Percentiles rank a stretch among this genome's conserved stretches.
Evolutionary conservation across 2,888 invertebrate genomes (phyloP).

Genomic region (Dermolepida albohirtum): DNA sequence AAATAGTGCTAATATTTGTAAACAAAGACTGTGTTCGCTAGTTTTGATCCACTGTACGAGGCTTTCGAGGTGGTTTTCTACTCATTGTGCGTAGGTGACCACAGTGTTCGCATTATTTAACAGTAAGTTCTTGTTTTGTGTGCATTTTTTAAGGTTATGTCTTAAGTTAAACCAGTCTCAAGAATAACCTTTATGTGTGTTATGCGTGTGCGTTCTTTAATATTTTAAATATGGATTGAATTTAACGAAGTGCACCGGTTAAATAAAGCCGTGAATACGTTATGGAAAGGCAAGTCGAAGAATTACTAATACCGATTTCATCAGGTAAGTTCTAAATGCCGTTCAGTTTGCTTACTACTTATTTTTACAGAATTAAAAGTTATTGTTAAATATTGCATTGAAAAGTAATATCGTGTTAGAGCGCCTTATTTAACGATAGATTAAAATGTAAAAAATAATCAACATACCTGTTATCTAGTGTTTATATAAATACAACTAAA

Average conservation of each 20-base stretch:
- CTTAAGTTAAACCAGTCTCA: slow-evolving; percentile 1
- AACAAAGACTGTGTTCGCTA: slow-evolving; percentile 28
- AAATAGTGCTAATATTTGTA: slow-evolving; percentile 37
- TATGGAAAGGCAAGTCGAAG: slow-evolving; percentile 50
- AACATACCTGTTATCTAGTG: slow-evolving; percentile 25
- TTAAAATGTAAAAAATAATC: slow-evolving; percentile 20
- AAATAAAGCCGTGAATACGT: slow-evolving; percentile 14
- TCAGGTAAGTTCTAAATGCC: slow-evolving; percentile 57
- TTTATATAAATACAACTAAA: slow-evolving; percentile 16
- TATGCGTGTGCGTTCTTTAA: slow-evolving; percentile 44
- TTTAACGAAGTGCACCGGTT: slow-evolving; percentile 20
- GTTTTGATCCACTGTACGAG: slow-evolving; percentile 23
- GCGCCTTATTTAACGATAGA: slow-evolving; percentile 3
- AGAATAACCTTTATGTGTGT: slow-evolving; percentile 6
- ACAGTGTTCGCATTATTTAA: slow-evolving; percentile 25
- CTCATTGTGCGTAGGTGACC: slow-evolving; percentile 25
- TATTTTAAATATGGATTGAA: slow-evolving; percentile 38
- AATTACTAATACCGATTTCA: slow-evolving; percentile 59
- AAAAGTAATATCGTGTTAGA: too few relatives aligned
- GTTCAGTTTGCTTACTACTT: background rate
- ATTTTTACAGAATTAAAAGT: slow-evolving; percentile 2
- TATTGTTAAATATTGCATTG: too few relatives aligned
- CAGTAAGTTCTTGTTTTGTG: slow-evolving; percentile 15
- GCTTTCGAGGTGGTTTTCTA: slow-evolving; percentile 5
- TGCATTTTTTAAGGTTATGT: slow-evolving; percentile 32